Base-by-base conservation (phyloP, 2,888 invertebrate species). In the Mycalesis mineus region DNA sequence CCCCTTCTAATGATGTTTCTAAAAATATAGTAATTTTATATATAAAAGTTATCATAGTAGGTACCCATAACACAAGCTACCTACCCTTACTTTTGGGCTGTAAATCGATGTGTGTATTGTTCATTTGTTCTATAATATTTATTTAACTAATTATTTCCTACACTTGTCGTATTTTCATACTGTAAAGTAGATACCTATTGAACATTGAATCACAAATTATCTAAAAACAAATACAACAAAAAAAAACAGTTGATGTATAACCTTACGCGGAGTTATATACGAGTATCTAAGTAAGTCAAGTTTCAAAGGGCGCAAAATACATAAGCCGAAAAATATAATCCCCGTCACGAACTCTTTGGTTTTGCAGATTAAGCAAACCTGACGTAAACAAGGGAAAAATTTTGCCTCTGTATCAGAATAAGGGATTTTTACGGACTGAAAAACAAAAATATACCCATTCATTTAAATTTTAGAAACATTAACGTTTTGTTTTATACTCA, bases 251-350 rank as follows among this genome's bases (percentile, higher is more conserved):
- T 54, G 17, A 48, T 28, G 55, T 44, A 39, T 42, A 55, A 47
- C 41, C 56, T 52, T 4, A 39, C 31, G 22, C 22, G 9, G 49
- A 42, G 45, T 14, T 14, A 4, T n/a, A n/a, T 37, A 37, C 13
- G 44, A 33, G 22, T n/a, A 60, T 14, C 14, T 33, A 47, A 13
- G 11, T 48, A 49, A 58, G 51, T 49, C 52, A 52, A 58, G 55
- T 44, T 58, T 52, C 49, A 48, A 58, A 62, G 62, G 59, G 62
- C 55, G 55, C 42, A 48, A 55, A 63, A 58, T 58, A 53, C 67
- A 58, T 80, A 82, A 83, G 78, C 79, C 74, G 72, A 78, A 81
- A 80, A 80, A 77, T 74, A 72, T 80, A 80, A 82, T 78, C 79
- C 73, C 58, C 64, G 74, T 71, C 82, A 83, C 82, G 81, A 75